Evolutionary conservation across 1,140 invertebrate species (phyloP), one percentile per base, ranked within the genome.

Genomic region (Episyrphus balteatus): DNA sequence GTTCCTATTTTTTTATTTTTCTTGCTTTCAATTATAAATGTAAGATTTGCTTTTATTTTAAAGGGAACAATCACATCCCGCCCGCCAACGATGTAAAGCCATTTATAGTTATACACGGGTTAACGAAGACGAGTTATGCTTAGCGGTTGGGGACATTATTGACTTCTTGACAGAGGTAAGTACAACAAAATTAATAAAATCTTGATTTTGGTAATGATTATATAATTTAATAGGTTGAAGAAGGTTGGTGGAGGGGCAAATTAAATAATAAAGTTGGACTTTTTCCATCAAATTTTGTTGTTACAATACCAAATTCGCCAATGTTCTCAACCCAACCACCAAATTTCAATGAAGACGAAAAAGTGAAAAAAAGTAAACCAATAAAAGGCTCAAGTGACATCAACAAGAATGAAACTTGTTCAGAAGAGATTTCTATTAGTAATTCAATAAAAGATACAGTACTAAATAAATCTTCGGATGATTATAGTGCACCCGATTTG

Each of bases 281-380:
- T 39, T 94, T 94, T 70, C 90, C 90, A 14, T 93, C 89, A 7
- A 94, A 94, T 76, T 94, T 93, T 71, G 90, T 94, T n/a, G 74
- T 78, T 60, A 80, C 83, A 67, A 70, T 83, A 50, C 73, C 74
- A 43, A 59, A 59, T 46, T 68, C 66, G 37, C 66, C 66, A 19
- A 60, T 62, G 44, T 48, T 66, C 50, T 61, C 67, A 45, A 64
- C 55, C 41, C 64, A 66, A 42, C 51, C 59, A 45, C 61, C 63
- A 54, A 48, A 53, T 47, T 39, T 53, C 44, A 59, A 59, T 44
- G 51, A 49, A 55, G 54, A 59, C 57, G 52, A 53, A 57, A 53
- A 58, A 52, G 42, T n/a, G n/a, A n/a, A n/a, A n/a, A n/a, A n/a
- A n/a, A n/a, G n/a, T n/a, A n/a, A n/a, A n/a, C n/a, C n/a, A n/a